These are phyloP conservation scores for Suricata suricatta DNA, from an alignment of 2,113 vertebrate genomes.

Conservation along the genomic window DNA sequence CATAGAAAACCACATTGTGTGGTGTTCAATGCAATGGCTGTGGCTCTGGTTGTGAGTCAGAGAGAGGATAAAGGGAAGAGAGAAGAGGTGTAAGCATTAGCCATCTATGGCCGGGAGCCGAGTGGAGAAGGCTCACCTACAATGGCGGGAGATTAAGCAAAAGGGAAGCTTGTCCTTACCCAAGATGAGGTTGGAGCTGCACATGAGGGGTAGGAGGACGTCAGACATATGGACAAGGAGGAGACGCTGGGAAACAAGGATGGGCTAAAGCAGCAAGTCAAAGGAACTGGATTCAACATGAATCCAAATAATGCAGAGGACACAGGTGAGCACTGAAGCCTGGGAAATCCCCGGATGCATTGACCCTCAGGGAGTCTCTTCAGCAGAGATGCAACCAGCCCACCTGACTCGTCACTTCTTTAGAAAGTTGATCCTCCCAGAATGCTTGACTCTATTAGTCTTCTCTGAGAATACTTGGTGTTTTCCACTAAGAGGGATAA, in stretches of 20 bases:
- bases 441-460: background rate
- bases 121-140: background rate
- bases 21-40: background rate
- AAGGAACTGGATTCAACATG: background rate
- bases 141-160: background rate
- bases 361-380: rapidly evolving
- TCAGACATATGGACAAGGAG: background rate
- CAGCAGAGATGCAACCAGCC: background rate
- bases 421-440: background rate
- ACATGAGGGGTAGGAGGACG: background rate
- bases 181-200: background rate
- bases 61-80: background rate
- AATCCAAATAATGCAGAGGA: background rate
- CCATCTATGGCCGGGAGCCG: background rate
- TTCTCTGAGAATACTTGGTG: background rate
- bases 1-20: background rate
- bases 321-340: background rate
- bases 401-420: background rate
- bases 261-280: background rate
- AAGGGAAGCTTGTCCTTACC: background rate
- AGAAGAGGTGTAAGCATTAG: background rate
- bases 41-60: background rate
- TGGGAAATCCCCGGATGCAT: rapidly evolving
- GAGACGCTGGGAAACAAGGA: background rate
- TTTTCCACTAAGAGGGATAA: background rate